Conservation (phyloP, 1,140 invertebrate genomes). For the Drosophila guanche region DNA sequence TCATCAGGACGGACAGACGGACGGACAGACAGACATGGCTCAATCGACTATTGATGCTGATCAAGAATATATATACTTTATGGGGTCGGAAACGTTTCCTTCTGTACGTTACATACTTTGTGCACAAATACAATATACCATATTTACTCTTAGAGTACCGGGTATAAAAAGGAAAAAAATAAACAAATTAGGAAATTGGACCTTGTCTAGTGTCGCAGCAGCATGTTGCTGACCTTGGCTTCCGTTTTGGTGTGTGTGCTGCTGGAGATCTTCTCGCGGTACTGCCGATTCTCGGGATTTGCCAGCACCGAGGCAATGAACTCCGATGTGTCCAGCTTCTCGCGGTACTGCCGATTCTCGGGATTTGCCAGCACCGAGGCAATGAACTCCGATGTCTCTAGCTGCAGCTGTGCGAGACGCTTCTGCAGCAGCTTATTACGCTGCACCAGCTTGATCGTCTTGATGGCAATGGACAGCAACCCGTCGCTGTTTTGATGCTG, state of each 20-base stretch:
- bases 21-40: too few species aligned
- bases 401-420: constrained; percentile 68
- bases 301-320: constrained; percentile 79
- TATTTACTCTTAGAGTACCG: too few species aligned
- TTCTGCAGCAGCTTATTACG: constrained; percentile 77
- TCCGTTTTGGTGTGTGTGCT: constrained; percentile 36
- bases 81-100: too few species aligned
- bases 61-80: too few species aligned
- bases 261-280: constrained; percentile 59
- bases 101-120: too few species aligned
- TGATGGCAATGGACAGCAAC: constrained; percentile 72
- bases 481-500: constrained; percentile 53
- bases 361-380: constrained; percentile 80
- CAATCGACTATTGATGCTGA: too few species aligned
- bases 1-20: too few species aligned
- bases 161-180: not conserved
- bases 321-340: constrained; percentile 74
- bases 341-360: constrained; percentile 74
- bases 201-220: constrained; percentile 59
- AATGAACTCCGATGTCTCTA: constrained; percentile 78
- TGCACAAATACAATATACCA: too few species aligned
- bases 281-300: constrained; percentile 77
- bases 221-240: constrained; percentile 61
- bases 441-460: constrained; percentile 78
- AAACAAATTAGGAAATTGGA: too few species aligned